Base-by-base conservation (phyloP, 2,888 invertebrate species). In the Phortica magna region DNA sequence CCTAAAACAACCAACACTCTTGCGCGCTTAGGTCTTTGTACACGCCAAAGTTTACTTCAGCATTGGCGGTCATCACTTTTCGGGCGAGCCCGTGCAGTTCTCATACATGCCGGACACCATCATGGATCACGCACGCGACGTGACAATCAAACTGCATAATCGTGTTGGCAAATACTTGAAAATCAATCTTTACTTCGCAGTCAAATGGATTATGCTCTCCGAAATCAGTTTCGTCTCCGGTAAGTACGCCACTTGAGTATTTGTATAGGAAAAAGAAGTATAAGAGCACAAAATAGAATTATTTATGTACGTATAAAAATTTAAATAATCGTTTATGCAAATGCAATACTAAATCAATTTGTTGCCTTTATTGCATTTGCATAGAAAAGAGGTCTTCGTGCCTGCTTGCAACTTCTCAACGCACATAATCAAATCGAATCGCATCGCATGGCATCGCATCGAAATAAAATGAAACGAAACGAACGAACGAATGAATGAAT, bases 201-300 rank as follows among this genome's bases (percentile, higher is more conserved):
- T 95, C 72, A 94, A 94, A 87, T 97, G 97, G 97, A 95, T 97
- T 89, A 94, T 97, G 93, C 93, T 97, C 89, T 96, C 96, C 90
- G 97, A 97, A 92, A 94, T 97, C 81, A 94, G 95, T 85, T 97
- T 97, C 91, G 94, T 95, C 84, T 96, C 96, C 83, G 95, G 96
- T 96, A 92, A 91, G 91, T 89, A 80, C 75, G 76, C 70, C 74
- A 77, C 70, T 68, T n/a, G 41, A 43, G 75, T 48, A 57, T 43
- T 17, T 19, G 61, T 39, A 75, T 31, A 0, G 2, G 0, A 70
- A 14, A 31, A 17, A 61, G 12, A 9, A 7, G 31, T 14, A 43
- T 43, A 43, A 43, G 43, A 43, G 10, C 7, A 48, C 2, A 48
- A 61, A 61, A 31, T 31, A 31, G 31, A 0, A 31, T 31, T 31